These are phyloP conservation scores for Falco peregrinus DNA, from an alignment of 2,797 vertebrate species.

Conservation along the genomic window DNA sequence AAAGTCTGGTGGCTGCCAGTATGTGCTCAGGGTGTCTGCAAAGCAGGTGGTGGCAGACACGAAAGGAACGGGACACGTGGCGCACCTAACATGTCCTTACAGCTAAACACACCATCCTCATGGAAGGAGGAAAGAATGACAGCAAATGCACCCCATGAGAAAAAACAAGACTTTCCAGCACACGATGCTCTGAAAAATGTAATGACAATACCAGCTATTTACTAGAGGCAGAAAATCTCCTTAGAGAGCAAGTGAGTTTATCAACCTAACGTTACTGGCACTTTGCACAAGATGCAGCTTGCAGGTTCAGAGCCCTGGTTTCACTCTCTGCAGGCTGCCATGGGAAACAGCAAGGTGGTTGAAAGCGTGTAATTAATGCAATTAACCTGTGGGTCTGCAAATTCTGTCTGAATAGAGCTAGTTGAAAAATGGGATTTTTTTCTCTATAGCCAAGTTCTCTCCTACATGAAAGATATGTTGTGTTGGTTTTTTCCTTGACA, in stretches of 20 bases:
- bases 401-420: background rate
- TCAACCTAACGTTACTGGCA: background rate
- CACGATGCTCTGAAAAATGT: fast-evolving
- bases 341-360: background rate
- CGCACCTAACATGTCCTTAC: fast-evolving
- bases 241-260: background rate
- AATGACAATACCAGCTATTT: background rate
- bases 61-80: fast-evolving
- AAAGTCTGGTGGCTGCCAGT: background rate
- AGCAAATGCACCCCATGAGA: fast-evolving
- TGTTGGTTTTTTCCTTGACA: background rate
- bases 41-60: background rate
- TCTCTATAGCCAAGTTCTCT: background rate
- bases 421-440: background rate
- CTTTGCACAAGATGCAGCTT: background rate
- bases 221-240: background rate
- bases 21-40: background rate
- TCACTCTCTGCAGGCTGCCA: background rate
- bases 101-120: fast-evolving
- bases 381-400: background rate
- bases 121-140: fast-evolving
- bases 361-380: background rate
- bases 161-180: background rate
- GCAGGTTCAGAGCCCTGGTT: background rate
- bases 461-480: background rate